A percentile compares a stretch with the other conserved stretches of the same genome.
Conservation (phyloP, 2,888 invertebrate species). For the Heliconius ethilla region DNA sequence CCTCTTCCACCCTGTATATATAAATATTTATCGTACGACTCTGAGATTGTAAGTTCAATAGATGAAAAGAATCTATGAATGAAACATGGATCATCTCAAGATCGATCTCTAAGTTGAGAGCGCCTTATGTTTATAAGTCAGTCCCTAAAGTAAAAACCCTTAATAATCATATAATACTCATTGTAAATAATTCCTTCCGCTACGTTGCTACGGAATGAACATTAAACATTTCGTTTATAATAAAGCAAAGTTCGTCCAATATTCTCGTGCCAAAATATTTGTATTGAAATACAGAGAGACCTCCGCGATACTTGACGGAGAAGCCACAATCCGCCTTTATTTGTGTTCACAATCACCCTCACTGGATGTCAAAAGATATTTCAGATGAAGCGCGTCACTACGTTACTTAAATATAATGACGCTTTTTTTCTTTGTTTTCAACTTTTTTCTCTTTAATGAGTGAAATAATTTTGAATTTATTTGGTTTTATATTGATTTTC, state of each 20-base stretch:
- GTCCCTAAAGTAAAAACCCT: neutral
- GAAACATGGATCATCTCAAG: too few relatives aligned
- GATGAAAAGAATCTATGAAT: too few relatives aligned
- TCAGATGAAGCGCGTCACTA: slow-evolving; percentile 5
- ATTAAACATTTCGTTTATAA: neutral
- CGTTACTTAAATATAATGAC: neutral
- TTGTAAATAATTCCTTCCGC: neutral
- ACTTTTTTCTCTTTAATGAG: neutral
- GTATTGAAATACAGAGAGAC: slow-evolving; percentile 7
- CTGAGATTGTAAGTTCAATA: too few relatives aligned
- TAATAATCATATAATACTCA: neutral
- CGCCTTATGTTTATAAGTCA: too few relatives aligned
- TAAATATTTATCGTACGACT: too few relatives aligned
- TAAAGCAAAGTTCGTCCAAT: slow-evolving; percentile 1
- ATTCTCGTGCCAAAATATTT: slow-evolving; percentile 7
- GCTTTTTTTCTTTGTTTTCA: neutral
- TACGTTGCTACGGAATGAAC: neutral
- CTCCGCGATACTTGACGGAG: slow-evolving; percentile 7
- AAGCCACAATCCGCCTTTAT: slow-evolving; percentile 19
- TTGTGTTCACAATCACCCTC: neutral
- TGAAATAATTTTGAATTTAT: neutral
- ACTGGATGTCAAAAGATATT: slow-evolving; percentile 15
- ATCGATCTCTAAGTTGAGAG: too few relatives aligned
- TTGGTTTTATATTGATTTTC: neutral
- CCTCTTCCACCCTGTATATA: too few relatives aligned